A percentile compares a stretch with the other conserved stretches of the same genome.
Evolutionary conservation across 1,140 invertebrate species (phyloP).

Genomic region (Drosophila pseudoobscura): DNA sequence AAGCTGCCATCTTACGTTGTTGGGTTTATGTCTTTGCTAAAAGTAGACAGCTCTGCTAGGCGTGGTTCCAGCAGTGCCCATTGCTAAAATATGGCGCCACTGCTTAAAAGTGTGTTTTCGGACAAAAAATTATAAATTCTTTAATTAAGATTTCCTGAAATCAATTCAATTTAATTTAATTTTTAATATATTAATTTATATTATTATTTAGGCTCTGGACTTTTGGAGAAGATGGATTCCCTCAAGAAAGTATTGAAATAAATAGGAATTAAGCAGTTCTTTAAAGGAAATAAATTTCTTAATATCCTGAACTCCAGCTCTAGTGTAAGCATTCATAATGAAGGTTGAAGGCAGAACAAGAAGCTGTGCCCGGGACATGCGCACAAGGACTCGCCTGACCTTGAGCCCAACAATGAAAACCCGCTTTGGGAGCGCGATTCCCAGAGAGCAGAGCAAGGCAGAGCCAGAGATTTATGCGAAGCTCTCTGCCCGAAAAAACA

Average conservation of each 20-base stretch:
- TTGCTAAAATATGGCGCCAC: neutral
- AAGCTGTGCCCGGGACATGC: conserved; percentile 59
- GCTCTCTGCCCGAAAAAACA: conserved; percentile 24
- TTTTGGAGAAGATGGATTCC: too few relatives aligned
- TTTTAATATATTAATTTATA: too few relatives aligned
- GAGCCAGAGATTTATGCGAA: conserved; percentile 40
- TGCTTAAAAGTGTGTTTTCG: too few relatives aligned
- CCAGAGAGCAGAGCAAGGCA: conserved; percentile 40
- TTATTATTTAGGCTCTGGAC: too few relatives aligned
- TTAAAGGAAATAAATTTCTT: neutral
- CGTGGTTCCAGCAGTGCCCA: neutral
- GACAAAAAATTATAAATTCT: too few relatives aligned
- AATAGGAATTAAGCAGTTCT: too few relatives aligned
- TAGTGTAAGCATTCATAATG: neutral
- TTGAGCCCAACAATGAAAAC: conserved; percentile 49
- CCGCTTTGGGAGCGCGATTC: neutral
- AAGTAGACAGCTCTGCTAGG: neutral
- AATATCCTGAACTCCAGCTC: conserved; percentile 1
- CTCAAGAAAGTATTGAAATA: too few relatives aligned
- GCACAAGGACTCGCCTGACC: conserved; percentile 49
- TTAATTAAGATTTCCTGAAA: too few relatives aligned
- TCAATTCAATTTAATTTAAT: too few relatives aligned
- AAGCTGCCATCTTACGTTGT: too few relatives aligned
- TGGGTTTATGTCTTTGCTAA: conserved; percentile 3
- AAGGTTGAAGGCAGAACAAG: neutral